Conservation (phyloP, 1,140 invertebrate genomes). For the Papilio polyxenes region DNA sequence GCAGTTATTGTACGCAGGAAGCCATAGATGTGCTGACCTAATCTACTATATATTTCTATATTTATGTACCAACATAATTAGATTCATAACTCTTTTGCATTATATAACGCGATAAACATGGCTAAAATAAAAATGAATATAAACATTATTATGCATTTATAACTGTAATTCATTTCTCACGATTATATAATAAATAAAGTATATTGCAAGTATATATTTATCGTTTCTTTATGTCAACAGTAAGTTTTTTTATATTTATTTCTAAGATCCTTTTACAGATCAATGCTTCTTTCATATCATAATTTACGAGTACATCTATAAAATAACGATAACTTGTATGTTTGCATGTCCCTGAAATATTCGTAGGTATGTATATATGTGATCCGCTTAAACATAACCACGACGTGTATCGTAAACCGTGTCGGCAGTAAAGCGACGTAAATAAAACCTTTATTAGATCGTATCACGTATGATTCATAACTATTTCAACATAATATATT, state of each 20-base stretch:
- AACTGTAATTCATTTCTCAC: no score
- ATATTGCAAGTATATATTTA: no score
- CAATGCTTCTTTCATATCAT: neutral
- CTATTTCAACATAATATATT: neutral
- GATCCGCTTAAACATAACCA: neutral
- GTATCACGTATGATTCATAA: neutral
- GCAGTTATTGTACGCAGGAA: neutral
- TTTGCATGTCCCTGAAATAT: neutral
- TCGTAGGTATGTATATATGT: neutral
- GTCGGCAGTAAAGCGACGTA: neutral
- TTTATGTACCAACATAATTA: neutral
- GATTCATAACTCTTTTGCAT: neutral
- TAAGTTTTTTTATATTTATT: no score
- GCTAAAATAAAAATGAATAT: neutral
- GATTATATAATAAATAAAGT: no score
- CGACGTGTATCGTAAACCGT: neutral
- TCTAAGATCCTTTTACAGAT: no score
- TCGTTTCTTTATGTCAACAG: no score
- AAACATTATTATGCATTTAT: no score
- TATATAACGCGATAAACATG: neutral
- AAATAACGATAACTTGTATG: neutral
- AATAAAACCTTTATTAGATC: neutral
- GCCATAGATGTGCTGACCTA: neutral
- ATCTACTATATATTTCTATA: neutral
- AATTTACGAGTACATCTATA: neutral